These are phyloP conservation scores for Perizoma flavofasciatum DNA, from an alignment of 2,888 invertebrate species.

Conservation along the genomic window DNA sequence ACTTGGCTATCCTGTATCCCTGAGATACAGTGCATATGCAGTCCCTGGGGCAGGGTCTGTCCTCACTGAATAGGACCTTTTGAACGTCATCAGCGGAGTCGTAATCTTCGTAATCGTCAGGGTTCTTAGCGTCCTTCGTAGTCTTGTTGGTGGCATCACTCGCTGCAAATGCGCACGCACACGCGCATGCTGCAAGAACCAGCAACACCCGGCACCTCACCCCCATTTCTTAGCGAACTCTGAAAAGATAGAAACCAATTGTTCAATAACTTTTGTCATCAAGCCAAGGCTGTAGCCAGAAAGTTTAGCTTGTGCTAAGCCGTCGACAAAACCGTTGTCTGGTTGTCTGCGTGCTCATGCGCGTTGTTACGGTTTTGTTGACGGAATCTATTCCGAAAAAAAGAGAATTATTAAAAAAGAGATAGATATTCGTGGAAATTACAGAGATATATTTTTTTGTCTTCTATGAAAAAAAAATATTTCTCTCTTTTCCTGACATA, in stretches of 20 bases:
- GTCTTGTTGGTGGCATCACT: conserved; percentile 69
- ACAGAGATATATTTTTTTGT: too few relatives aligned
- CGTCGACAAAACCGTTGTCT: too few relatives aligned
- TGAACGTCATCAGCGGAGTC: conserved; percentile 74
- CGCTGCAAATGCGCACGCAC: conserved; percentile 70
- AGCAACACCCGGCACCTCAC: conserved; percentile 79
- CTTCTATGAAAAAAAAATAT: too few relatives aligned
- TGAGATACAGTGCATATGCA: conserved; percentile 85
- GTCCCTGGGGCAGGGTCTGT: conserved; percentile 85
- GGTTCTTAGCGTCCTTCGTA: conserved; percentile 62
- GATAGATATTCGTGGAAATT: too few relatives aligned
- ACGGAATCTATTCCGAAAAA: too few relatives aligned
- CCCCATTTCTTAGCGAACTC: conserved; percentile 81
- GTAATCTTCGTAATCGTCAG: conserved; percentile 73
- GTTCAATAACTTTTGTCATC: neutral
- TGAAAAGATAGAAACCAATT: conserved; percentile 60
- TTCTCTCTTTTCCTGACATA: too few relatives aligned
- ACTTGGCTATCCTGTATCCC: conserved; percentile 85
- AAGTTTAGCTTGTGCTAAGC: too few relatives aligned
- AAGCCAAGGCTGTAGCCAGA: neutral
- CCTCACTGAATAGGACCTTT: conserved; percentile 74
- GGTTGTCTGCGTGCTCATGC: too few relatives aligned
- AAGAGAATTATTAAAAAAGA: too few relatives aligned
- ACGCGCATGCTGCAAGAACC: conserved; percentile 77
- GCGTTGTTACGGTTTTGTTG: too few relatives aligned